Conservation (phyloP, 1,140 invertebrate species). For the Trachymyrmex septentrionalis region DNA sequence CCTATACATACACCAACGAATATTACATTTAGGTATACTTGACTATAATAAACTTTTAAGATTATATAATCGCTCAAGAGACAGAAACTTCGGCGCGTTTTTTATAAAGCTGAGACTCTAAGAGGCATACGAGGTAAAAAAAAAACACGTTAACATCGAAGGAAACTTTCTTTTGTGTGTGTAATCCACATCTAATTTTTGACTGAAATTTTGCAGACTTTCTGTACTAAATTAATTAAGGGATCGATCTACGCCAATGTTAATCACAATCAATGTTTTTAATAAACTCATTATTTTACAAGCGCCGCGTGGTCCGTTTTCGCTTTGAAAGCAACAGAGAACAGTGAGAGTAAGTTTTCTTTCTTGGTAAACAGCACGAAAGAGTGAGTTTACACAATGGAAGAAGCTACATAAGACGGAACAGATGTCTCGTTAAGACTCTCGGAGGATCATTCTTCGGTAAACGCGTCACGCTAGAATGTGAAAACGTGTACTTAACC, state of each 20-base stretch:
- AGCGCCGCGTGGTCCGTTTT: background rate
- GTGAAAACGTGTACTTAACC: slow-evolving; percentile 49
- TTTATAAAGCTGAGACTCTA: background rate
- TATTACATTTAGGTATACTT: background rate
- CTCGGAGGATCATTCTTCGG: slow-evolving; percentile 45
- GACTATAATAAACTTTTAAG: slow-evolving; percentile 1
- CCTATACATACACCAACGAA: background rate
- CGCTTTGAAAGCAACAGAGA: background rate
- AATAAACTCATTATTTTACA: slow-evolving; percentile 25
- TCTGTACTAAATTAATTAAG: slow-evolving; percentile 39
- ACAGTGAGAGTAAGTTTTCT: slow-evolving; percentile 36
- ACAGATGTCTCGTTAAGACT: slow-evolving; percentile 58
- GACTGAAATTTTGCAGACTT: slow-evolving; percentile 15
- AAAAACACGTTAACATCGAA: slow-evolving; percentile 19
- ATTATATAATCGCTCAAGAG: background rate
- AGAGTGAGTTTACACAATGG: slow-evolving; percentile 18
- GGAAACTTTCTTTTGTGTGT: background rate
- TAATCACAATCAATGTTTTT: slow-evolving; percentile 31
- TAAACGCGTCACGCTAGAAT: background rate
- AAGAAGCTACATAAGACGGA: background rate
- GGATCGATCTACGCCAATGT: background rate
- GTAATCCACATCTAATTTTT: slow-evolving; percentile 7
- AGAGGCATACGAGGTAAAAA: background rate
- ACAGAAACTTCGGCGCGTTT: background rate
- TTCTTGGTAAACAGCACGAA: background rate